Evolutionary conservation across 2,797 vertebrate genomes (phyloP), one percentile per base, ranked within the genome.

Genomic region (Falco naumanni): DNA sequence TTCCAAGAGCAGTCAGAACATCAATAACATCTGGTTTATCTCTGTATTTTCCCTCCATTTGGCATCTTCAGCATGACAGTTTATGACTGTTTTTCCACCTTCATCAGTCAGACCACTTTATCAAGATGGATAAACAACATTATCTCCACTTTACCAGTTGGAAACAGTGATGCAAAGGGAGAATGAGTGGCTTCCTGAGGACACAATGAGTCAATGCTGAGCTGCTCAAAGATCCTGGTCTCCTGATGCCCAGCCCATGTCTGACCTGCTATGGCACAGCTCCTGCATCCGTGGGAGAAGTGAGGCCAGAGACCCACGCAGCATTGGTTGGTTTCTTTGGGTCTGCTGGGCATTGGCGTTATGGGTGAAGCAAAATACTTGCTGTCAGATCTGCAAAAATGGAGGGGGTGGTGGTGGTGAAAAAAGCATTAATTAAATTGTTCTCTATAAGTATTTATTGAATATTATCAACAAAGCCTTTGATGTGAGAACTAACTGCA

Each of bases 1-100:
- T 89, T 37, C 39, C 53, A 82, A 89, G 64, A 80, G 28, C 53
- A 57, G 14, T 37, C 37, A 86, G 56, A 56, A n/a, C 28, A 81
- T 61, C 34, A 84, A 74, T 71, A 93, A 76, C 59, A 84, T 64
- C 66, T 94, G 84, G 13, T 89, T 93, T 86, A 69, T 88, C 51
- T 89, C 59, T 63, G 12, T 39, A 41, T 95, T 86, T 92, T 91
- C n/a, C 65, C 60, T 29, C 61, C 37, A 29, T 82, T 90, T 90
- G 17, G 11, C 21, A 1, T 56, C 60, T 89, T 90, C 84, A 89
- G 51, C 78, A 59, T 5, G 25, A 63, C 25, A 63, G 31, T 69
- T 90, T 60, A 70, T 37, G 54, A 72, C 25, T 89, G 39, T 59
- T 95, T 96, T 87, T 94, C 82, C 54, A 89, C 84, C 69, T 95